Evolutionary conservation across 2,888 invertebrate species (phyloP), one percentile per base, ranked within the genome.

Genomic region (Dexiosoma caninum): DNA sequence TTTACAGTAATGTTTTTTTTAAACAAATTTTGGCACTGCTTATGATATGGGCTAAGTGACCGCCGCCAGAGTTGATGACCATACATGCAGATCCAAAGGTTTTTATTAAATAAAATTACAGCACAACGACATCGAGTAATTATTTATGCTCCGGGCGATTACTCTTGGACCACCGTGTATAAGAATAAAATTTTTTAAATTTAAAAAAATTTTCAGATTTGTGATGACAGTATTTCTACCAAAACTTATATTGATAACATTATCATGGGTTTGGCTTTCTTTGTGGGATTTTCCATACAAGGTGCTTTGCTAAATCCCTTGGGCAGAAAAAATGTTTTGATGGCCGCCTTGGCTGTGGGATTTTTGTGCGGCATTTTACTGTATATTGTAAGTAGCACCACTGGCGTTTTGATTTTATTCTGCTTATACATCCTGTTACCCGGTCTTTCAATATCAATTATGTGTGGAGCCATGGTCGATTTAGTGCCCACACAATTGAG

Each of bases 401-500:
- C 81, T 0, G 83, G 83, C 2, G 85, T 90, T 3, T 82, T 89
- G 2, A 30, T 89, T 5, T 72, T 89, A 0, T 90, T 90, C 64
- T 88, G 88, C 49, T 81, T 88, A 0, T 87, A 86, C 55, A 88
- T 88, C n/a, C 81, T 88, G 0, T 40, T 88, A 59, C 88, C 88
- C 2, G 88, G 88, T 5, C 59, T 88, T 12, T 85, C 88, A 0
- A 87, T 88, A 27, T 88, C 88, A 0, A 86, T 87, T 21, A 86
- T 88, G 87, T 81, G 85, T 23, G 88, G 87, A 0, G 87, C 86
- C 5, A 79, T 88, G 57, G 88, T 88, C n/a, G 88, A 88, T 51
- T 78, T 88, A 35, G 83, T 88, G 3, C 88, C 88, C n/a, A 88
- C 88, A 0, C 82, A 86, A 46, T 82, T 88, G 53, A 85, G 88